Conservation (phyloP, 2,888 invertebrate species). For the Caenorhabditis sp. region DNA sequence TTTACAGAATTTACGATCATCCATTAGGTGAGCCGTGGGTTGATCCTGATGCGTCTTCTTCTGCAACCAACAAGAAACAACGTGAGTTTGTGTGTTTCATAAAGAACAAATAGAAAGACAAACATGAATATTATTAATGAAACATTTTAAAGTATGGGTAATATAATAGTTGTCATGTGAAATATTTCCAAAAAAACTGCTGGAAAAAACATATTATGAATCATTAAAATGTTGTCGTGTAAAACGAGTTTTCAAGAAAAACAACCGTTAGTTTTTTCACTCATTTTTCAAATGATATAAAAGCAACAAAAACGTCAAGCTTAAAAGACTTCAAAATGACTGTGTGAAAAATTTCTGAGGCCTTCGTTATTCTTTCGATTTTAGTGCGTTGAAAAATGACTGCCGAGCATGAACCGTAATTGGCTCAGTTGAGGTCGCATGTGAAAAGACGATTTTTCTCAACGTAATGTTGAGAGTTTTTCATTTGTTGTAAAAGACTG, state of each 20-base stretch:
- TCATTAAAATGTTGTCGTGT: neutral
- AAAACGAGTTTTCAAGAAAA: neutral
- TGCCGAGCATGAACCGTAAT: constrained; percentile 11
- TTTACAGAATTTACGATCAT: constrained; percentile 31
- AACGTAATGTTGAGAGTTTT: neutral
- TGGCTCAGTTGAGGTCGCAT: neutral
- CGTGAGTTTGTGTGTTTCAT: neutral
- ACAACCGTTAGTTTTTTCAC: no score
- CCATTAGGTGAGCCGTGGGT: constrained; percentile 15
- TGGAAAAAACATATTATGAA: neutral
- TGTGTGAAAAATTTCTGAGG: neutral
- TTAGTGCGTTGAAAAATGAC: constrained; percentile 27
- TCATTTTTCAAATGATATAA: neutral
- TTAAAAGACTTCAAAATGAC: neutral
- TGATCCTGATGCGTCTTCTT: neutral
- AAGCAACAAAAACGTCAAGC: neutral
- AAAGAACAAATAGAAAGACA: neutral
- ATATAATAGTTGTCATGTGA: no score
- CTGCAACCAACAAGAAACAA: constrained; percentile 1
- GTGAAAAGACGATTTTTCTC: neutral
- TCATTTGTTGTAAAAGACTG: neutral
- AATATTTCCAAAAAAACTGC: neutral
- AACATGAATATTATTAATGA: neutral
- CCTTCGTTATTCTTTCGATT: neutral
- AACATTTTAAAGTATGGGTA: neutral